Conservation (phyloP, 2,888 invertebrate species). For the Oithona nana region DNA sequence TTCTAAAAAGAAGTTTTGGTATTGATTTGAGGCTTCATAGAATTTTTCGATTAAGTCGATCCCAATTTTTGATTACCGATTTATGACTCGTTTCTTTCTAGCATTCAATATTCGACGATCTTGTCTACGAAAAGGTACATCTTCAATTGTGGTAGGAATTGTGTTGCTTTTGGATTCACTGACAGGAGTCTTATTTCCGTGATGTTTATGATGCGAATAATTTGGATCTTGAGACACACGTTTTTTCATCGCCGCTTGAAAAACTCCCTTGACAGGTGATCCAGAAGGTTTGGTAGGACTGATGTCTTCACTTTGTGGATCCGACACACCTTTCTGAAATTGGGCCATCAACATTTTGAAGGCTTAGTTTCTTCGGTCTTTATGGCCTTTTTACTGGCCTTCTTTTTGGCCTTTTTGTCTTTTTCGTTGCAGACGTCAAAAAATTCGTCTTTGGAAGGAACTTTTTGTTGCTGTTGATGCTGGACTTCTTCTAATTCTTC, state of each 20-base stretch:
- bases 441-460: not conserved
- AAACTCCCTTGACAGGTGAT: no score
- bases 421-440: slow-evolving; percentile 4
- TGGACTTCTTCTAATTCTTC: no score
- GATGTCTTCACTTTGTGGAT: no score
- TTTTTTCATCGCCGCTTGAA: no score
- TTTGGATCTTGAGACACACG: not conserved
- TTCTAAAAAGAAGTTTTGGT: no score
- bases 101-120: slow-evolving; percentile 8
- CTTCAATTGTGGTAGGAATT: slow-evolving; percentile 1
- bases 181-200: not conserved
- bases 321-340: not conserved
- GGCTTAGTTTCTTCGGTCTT: not conserved
- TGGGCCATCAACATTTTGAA: no score
- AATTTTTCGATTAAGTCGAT: no score
- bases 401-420: not conserved
- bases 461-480: no score
- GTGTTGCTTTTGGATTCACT: not conserved
- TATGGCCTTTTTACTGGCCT: not conserved
- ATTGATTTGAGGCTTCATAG: no score
- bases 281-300: no score
- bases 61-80: no score
- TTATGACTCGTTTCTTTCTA: slow-evolving; percentile 3
- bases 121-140: slow-evolving; percentile 13
- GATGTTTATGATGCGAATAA: not conserved